Conservation (phyloP, 2,113 vertebrate genomes). For the Stigmatopora argus region DNA sequence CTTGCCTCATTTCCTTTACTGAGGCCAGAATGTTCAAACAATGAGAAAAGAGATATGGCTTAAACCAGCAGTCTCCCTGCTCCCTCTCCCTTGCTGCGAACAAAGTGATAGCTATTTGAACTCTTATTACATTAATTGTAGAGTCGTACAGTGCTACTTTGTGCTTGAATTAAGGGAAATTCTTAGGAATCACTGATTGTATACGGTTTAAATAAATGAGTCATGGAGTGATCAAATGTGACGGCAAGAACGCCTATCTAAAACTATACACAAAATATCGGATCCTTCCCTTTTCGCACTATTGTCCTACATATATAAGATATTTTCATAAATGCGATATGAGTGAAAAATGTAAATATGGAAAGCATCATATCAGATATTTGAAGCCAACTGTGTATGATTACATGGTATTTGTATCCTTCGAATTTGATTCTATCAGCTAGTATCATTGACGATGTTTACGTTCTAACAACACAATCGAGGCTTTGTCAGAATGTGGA, state of each 20-base stretch:
- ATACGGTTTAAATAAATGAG: neutral
- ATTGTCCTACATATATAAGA: neutral
- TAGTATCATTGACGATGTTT: neutral
- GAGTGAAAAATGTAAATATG: neutral
- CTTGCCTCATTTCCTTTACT: neutral
- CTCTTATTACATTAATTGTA: neutral
- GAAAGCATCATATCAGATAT: neutral
- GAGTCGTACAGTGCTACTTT: neutral
- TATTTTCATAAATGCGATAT: neutral
- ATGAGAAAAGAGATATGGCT: neutral
- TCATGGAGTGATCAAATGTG: too few species aligned
- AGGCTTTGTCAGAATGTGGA: slow-evolving; percentile 8
- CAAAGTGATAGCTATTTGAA: neutral
- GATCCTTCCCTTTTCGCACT: neutral
- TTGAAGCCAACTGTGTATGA: slow-evolving; percentile 5
- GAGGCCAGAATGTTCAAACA: slow-evolving; percentile 11
- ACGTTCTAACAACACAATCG: slow-evolving; percentile 3
- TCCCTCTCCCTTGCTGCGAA: neutral
- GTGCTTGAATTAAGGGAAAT: neutral
- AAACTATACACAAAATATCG: too few species aligned
- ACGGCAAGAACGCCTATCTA: too few species aligned
- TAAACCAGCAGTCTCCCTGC: neutral
- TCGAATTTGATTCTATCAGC: neutral
- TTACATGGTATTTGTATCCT: neutral
- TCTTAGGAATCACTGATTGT: neutral